These are phyloP conservation scores for Macquaria ambigua DNA, from an alignment of 2,113 vertebrate species.

Conservation along the genomic window DNA sequence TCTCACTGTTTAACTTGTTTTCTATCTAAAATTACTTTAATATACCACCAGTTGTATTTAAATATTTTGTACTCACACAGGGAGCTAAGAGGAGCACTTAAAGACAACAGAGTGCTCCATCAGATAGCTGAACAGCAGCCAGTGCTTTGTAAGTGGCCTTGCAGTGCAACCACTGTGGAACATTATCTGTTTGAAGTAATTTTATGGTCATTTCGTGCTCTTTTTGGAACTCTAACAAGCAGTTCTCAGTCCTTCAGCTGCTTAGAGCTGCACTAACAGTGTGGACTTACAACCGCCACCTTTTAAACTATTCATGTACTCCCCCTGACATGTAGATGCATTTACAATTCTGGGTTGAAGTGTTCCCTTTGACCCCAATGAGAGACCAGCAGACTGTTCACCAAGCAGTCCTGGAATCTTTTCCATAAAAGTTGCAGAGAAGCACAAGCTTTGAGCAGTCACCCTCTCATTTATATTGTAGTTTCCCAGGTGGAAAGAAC, in stretches of 20 bases:
- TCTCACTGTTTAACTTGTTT: neutral
- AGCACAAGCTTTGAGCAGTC: neutral
- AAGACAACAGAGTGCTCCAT: constrained; percentile 12
- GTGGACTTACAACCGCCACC: neutral
- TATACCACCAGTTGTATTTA: constrained; percentile 9
- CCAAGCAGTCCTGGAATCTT: neutral
- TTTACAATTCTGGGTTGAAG: constrained; percentile 3
- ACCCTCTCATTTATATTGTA: neutral
- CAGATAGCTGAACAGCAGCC: constrained; percentile 21
- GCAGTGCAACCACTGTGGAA: constrained; percentile 1
- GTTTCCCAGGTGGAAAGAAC: neutral
- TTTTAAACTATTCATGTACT: constrained; percentile 10
- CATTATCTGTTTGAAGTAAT: constrained; percentile 22
- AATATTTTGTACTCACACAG: neutral
- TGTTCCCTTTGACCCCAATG: neutral
- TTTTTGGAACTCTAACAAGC: neutral
- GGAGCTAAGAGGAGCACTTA: neutral
- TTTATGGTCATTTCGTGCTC: neutral
- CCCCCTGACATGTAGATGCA: neutral
- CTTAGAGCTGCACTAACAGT: neutral
- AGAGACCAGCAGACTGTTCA: neutral
- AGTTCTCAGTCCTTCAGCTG: neutral
- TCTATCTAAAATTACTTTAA: neutral
- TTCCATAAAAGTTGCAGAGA: neutral
- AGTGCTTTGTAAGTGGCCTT: constrained; percentile 18